Conservation (phyloP, 1,140 invertebrate genomes). For the Thrips palmi region DNA sequence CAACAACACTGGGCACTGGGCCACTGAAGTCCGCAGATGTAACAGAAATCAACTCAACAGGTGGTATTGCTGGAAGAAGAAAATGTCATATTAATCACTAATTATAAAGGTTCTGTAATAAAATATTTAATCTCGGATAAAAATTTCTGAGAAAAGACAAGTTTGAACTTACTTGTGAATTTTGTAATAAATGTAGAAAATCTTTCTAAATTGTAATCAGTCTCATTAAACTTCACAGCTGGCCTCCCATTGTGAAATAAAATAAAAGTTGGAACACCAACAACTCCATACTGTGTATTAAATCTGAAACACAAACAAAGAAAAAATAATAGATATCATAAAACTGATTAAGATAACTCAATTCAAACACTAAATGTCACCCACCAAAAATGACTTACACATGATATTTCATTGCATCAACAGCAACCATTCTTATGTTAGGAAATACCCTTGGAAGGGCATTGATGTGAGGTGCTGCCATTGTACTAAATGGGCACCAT, state of each 20-base stretch:
- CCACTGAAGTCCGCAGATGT: conserved; percentile 60
- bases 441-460: conserved; percentile 70
- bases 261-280: conserved; percentile 82
- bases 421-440: conserved; percentile 67
- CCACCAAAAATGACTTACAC: conserved; percentile 29
- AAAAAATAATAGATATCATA: not conserved
- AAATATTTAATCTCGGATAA: not conserved
- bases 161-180: conserved; percentile 38
- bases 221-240: conserved; percentile 70
- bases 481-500: conserved; percentile 75
- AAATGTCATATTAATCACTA: conserved; percentile 4
- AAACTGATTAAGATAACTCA: conserved; percentile 1
- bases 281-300: conserved; percentile 82
- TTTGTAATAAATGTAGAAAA: conserved; percentile 67
- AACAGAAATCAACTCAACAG: conserved; percentile 41
- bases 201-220: conserved; percentile 56
- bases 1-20: conserved; percentile 51
- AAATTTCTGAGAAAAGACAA: not conserved
- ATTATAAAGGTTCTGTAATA: not conserved
- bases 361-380: not conserved
- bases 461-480: conserved; percentile 79
- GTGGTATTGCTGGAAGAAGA: conserved; percentile 31
- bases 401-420: conserved; percentile 74
- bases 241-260: conserved; percentile 84
- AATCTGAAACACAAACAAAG: conserved; percentile 31